These are phyloP conservation scores for Girardinichthys multiradiatus DNA, from an alignment of 2,113 vertebrate genomes.

Conservation along the genomic window DNA sequence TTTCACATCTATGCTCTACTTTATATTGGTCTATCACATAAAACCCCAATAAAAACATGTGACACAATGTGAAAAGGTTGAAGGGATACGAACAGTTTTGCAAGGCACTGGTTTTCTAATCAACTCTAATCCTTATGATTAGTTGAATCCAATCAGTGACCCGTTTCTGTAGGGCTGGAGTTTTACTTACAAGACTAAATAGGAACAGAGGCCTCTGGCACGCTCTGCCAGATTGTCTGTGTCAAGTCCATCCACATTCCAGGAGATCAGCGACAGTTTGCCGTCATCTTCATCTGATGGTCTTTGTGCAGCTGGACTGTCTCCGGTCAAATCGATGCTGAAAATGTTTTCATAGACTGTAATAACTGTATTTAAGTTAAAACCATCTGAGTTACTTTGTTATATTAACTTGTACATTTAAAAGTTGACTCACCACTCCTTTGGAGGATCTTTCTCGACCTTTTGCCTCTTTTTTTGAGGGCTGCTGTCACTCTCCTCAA, in stretches of 20 bases:
- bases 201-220: slow-evolving; percentile 88
- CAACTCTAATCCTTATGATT: neutral
- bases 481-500: slow-evolving; percentile 26
- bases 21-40: too few species aligned
- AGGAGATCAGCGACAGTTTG: slow-evolving; percentile 87
- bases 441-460: slow-evolving; percentile 23
- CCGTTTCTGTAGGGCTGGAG: neutral
- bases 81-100: too few species aligned
- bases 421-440: slow-evolving; percentile 44
- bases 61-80: too few species aligned
- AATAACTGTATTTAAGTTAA: neutral
- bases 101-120: too few species aligned
- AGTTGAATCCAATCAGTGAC: neutral
- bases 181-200: slow-evolving; percentile 85
- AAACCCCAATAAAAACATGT: too few species aligned
- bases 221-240: slow-evolving; percentile 83
- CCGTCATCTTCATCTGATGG: slow-evolving; percentile 69
- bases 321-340: slow-evolving; percentile 90
- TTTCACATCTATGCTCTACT: too few species aligned
- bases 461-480: slow-evolving; percentile 59
- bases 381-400: too few species aligned
- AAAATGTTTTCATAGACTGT: slow-evolving; percentile 35
- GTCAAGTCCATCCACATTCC: slow-evolving; percentile 95
- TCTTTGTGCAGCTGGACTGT: slow-evolving; percentile 66
- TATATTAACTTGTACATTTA: neutral